These are phyloP conservation scores for Cephalopachus bancanus DNA, from an alignment of 2,797 vertebrate genomes.

Conservation along the genomic window DNA sequence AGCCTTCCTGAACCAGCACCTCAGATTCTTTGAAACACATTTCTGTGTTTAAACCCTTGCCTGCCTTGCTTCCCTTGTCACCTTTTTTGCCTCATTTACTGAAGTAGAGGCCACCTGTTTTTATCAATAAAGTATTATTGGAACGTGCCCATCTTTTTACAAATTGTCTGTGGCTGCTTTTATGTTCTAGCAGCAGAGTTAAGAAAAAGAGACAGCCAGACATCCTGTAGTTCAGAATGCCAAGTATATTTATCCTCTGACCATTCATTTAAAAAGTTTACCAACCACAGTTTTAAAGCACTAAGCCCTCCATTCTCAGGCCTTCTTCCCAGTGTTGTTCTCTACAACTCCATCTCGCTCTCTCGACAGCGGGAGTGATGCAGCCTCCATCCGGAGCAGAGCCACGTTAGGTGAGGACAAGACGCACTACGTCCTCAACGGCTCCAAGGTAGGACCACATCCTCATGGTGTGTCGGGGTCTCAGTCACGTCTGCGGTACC, in stretches of 20 bases:
- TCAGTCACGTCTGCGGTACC: rapidly evolving
- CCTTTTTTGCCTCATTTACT: neutral
- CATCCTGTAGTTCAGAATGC: neutral
- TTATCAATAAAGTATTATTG: neutral
- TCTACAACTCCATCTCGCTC: neutral
- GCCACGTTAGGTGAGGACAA: conserved; percentile 94
- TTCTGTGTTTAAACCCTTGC: neutral
- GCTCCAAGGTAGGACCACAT: conserved; percentile 93
- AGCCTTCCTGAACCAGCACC: neutral
- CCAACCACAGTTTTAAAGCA: neutral
- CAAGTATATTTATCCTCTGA: neutral
- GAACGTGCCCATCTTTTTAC: neutral
- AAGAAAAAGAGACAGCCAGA: neutral
- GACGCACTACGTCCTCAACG: conserved; percentile 93
- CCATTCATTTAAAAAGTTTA: neutral
- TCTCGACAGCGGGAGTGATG: conserved; percentile 94
- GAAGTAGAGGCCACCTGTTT: neutral
- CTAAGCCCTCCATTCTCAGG: neutral
- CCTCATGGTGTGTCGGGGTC: neutral
- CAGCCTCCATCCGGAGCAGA: conserved; percentile 95
- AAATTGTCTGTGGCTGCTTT: neutral
- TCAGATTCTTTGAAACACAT: neutral
- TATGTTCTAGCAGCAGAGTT: neutral
- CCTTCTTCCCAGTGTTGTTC: neutral
- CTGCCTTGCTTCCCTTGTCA: rapidly evolving